phyloP scores from a whole-genome alignment of 2,888 invertebrate genomes.

The Marasmarcha lunaedactyla region DNA sequence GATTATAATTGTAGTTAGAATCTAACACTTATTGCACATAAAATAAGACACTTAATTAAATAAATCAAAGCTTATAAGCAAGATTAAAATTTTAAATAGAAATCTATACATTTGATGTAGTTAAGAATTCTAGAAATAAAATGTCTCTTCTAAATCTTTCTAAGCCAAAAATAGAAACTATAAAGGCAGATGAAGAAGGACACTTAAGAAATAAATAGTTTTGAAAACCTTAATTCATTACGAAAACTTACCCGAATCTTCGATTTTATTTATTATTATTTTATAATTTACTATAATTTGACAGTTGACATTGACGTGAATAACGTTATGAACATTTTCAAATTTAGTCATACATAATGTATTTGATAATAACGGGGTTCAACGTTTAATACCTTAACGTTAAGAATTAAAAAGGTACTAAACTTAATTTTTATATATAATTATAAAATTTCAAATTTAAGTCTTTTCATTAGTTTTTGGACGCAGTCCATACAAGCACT shows the following conservation, averaged over 20 bases:
- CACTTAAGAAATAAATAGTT: slow-evolving; percentile 9
- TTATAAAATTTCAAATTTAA: slow-evolving; percentile 53
- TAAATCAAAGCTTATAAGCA: too few relatives aligned
- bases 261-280: background rate
- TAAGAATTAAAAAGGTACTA: background rate
- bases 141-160: too few relatives aligned
- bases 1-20: too few relatives aligned
- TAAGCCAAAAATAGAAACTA: too few relatives aligned
- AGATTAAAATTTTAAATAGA: too few relatives aligned
- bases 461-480: slow-evolving; percentile 57
- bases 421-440: slow-evolving; percentile 12
- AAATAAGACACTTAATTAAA: too few relatives aligned
- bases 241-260: too few relatives aligned
- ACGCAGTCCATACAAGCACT: slow-evolving; percentile 60
- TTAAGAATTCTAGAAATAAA: too few relatives aligned
- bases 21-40: too few relatives aligned
- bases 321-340: too few relatives aligned
- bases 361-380: background rate
- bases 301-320: background rate
- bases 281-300: background rate
- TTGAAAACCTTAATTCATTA: slow-evolving; percentile 4
- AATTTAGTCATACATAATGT: background rate
- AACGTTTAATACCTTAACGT: slow-evolving; percentile 6
- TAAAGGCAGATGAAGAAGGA: too few relatives aligned
- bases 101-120: too few relatives aligned